A percentile compares a stretch with the other conserved stretches of the same genome.
Evolutionary conservation across 2,797 vertebrate genomes (phyloP).

Genomic region (Propithecus perrieri): DNA sequence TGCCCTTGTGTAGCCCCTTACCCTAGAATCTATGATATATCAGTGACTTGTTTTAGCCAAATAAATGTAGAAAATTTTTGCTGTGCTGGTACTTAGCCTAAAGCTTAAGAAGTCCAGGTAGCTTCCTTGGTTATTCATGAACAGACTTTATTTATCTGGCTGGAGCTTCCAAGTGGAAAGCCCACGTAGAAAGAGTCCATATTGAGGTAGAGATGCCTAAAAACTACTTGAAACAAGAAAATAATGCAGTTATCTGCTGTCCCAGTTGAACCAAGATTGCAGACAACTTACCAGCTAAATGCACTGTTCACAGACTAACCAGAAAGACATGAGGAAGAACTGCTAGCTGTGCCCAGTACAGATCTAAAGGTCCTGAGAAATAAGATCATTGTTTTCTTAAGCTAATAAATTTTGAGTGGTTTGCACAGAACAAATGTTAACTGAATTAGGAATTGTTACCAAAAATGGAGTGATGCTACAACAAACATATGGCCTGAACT

Average conservation of each 20-base stretch:
- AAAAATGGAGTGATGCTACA: neutral
- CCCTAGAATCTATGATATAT: neutral
- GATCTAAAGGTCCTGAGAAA: neutral
- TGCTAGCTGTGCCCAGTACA: no score
- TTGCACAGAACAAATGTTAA: neutral
- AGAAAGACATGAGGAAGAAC: neutral
- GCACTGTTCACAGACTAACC: neutral
- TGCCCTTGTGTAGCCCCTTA: rapidly evolving
- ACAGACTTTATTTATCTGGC: neutral
- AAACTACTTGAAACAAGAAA: neutral
- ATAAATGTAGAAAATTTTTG: neutral
- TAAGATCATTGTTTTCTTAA: neutral
- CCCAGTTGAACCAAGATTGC: neutral
- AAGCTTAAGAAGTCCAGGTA: neutral
- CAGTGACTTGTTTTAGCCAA: neutral
- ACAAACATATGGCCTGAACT: neutral
- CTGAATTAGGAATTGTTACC: neutral
- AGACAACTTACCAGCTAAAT: neutral
- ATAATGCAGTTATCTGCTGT: neutral
- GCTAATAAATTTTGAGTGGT: neutral
- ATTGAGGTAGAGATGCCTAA: neutral
- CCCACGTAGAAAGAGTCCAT: neutral
- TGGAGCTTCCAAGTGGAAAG: neutral
- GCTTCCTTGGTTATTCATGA: neutral
- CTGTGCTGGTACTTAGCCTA: neutral